Percentiles rank a stretch among this genome's conserved stretches.
Evolutionary conservation across 2,888 invertebrate species (phyloP).

Genomic region (Apodemia duryi): DNA sequence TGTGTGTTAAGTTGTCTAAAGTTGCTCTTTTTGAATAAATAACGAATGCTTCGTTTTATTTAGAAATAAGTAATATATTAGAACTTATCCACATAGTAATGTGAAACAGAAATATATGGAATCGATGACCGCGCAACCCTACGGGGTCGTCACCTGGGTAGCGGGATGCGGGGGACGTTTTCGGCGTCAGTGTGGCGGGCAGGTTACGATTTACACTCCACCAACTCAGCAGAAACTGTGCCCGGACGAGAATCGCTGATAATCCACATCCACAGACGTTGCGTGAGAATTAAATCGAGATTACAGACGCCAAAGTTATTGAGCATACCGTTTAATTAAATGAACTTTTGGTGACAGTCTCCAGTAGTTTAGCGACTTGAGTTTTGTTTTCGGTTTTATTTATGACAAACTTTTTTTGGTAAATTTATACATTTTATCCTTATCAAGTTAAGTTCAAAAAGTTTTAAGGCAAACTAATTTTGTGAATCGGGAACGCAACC

Average conservation of each 20-base stretch:
- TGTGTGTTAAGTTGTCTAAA: too few species aligned
- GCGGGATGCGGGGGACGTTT: slow-evolving; percentile 46
- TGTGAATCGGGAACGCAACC: too few species aligned
- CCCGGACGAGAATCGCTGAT: slow-evolving; percentile 72
- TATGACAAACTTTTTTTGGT: neutral
- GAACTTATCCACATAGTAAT: too few species aligned
- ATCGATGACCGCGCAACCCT: slow-evolving; percentile 43
- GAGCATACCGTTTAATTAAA: slow-evolving; percentile 6
- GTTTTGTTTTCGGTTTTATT: slow-evolving; percentile 1
- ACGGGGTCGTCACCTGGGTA: slow-evolving; percentile 68
- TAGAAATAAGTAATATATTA: too few species aligned
- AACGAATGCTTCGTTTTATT: too few species aligned
- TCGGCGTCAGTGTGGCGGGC: slow-evolving; percentile 74
- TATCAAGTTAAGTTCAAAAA: too few species aligned
- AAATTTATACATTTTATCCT: too few species aligned
- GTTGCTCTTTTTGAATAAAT: too few species aligned
- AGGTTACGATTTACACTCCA: slow-evolving; percentile 79
- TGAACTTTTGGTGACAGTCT: slow-evolving; percentile 9
- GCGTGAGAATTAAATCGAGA: slow-evolving; percentile 73
- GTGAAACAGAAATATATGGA: neutral
- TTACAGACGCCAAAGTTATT: slow-evolving; percentile 40
- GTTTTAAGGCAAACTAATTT: too few species aligned
- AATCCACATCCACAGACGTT: slow-evolving; percentile 66
- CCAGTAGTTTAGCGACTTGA: slow-evolving; percentile 4
- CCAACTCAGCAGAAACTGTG: slow-evolving; percentile 75